Base-by-base conservation (phyloP, 2,113 vertebrate species). In the Etheostoma cragini region DNA sequence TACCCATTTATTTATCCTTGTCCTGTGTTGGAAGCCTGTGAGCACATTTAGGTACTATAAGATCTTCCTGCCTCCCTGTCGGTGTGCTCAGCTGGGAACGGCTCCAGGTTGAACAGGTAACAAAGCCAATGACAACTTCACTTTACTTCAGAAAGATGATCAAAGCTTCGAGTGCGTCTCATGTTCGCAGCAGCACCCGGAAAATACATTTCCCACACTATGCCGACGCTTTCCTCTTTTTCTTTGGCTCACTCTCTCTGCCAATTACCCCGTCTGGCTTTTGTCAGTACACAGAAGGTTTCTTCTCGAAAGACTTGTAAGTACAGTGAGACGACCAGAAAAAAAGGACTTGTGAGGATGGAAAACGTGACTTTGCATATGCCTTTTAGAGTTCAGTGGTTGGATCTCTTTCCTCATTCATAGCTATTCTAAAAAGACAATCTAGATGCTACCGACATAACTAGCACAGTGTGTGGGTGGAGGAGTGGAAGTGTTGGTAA, bases 51-150 rank as follows among this genome's bases (percentile, higher is more conserved):
- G 54, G 67, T 30, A 56, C 50, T 21, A 13, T 30, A 33, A 14
- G 35, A 30, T 58, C 8, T 33, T 33, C 42, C 53, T 58, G 69
- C 60, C 53, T 19, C 64, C 17, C 24, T 47, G 71, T 38, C 15
- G 1, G 45, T 38, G 33, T 3, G 65, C 80, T 80, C 72, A 26
- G 66, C 74, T 61, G 81, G 76, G 56, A 69, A 15, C 68, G 11
- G 73, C 81, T 79, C 68, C 62, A 69, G 75, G 71, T 60, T 70
- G 50, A 84, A 76, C 71, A 64, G 70, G 65, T 76, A 86, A 87
- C 75, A 88, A 84, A 83, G 74, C 58, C 19, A 63, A 49, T 13
- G 80, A 75, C 80, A 38, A 22, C 80, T 78, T 81, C 73, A 72
- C 42, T 87, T 81, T 72, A 57, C 56, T 72, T 46, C 77, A 78